Base-by-base conservation (phyloP, 2,113 vertebrate genomes). In the Channa argus region DNA sequence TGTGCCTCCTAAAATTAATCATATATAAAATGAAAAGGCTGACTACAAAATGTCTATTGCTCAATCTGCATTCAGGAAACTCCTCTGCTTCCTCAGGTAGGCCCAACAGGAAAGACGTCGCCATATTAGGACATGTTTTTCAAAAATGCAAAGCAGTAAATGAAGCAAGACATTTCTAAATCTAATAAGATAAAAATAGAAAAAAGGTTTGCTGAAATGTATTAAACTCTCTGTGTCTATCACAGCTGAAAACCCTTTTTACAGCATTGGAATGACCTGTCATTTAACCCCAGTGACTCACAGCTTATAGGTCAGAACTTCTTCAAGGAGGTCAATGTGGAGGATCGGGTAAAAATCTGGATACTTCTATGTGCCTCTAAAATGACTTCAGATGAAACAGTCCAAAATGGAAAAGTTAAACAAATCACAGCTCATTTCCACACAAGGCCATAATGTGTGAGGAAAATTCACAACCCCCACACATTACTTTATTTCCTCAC, bases 11-110 rank as follows among this genome's bases (percentile, higher is more conserved):
- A 7, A 43, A 65, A 51, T 50, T 51, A 58, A 8, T 9, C 3
- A 9, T n/a, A 38, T 24, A 44, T 70, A 71, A 59, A 49, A 50
- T 33, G 34, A 43, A 12, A 62, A 65, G 34, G 7, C 13, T 5
- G 9, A 14, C n/a, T 3, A 36, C 3, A 63, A 60, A 49, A 37
- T 46, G 34, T 58, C 3, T 2, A 24, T 24, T 1, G 65, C 63
- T 82, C 72, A 87, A 76, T 76, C 47, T 79, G 68, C 13, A 39
- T 46, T 60, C 74, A 87, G 87, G 86, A 89, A 89, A 73, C 11
- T 63, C 51, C 58, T 73, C 56, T 45, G 66, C 66, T 84, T 89
- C 87, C 74, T 82, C 77, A 83, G 81, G 77, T 88, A 56, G 64
- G 24, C 70, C 62, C 63, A 78, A 72, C 66, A 86, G 87, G 86